Evolutionary conservation across 2,888 invertebrate species (phyloP).

Genomic region (Polyploca ridens): DNA sequence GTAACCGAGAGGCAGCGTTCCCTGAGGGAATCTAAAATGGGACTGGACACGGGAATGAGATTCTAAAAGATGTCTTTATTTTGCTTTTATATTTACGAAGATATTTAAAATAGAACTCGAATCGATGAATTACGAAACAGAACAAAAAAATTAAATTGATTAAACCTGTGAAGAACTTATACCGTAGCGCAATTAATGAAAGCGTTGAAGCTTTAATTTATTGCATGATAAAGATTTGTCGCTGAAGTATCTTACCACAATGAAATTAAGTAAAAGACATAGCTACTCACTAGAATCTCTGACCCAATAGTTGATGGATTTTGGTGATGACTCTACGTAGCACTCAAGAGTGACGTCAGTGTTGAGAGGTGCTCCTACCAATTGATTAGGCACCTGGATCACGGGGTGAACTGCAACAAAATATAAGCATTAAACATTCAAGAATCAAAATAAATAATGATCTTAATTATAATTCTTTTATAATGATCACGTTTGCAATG

Average conservation of each 20-base stretch:
- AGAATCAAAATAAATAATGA: not conserved
- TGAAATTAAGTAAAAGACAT: not conserved
- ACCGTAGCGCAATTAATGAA: no score
- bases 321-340: conserved; percentile 95
- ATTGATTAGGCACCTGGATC: conserved; percentile 96
- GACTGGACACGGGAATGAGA: conserved; percentile 41
- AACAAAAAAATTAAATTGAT: not conserved
- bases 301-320: conserved; percentile 96
- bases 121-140: no score
- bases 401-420: conserved; percentile 92
- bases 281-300: conserved; percentile 90
- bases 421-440: not conserved
- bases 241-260: no score
- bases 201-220: no score
- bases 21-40: conserved; percentile 44
- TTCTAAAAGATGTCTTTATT: conserved; percentile 25
- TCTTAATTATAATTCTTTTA: not conserved
- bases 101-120: no score
- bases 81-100: not conserved
- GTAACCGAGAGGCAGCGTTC: conserved; percentile 41
- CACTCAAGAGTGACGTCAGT: conserved; percentile 95
- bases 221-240: no score
- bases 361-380: conserved; percentile 94
- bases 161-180: not conserved
- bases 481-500: not conserved